Percentiles rank a stretch among this genome's conserved stretches.
Evolutionary conservation across 2,888 invertebrate species (phyloP).

Genomic region (Mythimna ferrago): DNA sequence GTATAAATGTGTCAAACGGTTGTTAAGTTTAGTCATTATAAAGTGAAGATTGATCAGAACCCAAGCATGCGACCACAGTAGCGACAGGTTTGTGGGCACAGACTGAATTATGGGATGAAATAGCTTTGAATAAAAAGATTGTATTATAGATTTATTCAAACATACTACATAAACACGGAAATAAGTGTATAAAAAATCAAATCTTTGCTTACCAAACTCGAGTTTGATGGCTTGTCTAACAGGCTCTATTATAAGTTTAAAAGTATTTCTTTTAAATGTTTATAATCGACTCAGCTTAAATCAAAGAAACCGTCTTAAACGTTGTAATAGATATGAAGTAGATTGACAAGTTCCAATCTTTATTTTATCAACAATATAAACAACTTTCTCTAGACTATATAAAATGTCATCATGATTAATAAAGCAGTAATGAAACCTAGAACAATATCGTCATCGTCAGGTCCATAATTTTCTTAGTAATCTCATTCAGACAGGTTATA

Average conservation of each 20-base stretch:
- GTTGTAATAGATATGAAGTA: neutral
- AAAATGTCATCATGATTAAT: slow-evolving; percentile 1
- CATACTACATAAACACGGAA: slow-evolving; percentile 3
- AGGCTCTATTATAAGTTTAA: neutral
- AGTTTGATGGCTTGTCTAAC: neutral
- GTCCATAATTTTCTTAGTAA: slow-evolving; percentile 70
- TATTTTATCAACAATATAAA: slow-evolving; percentile 13
- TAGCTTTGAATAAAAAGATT: slow-evolving; percentile 36
- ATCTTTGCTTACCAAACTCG: slow-evolving; percentile 1
- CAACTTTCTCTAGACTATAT: slow-evolving; percentile 42
- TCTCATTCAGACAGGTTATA: slow-evolving; percentile 82
- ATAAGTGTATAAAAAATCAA: slow-evolving; percentile 13
- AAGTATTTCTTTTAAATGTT: neutral
- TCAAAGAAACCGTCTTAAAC: neutral
- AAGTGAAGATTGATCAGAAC: slow-evolving; percentile 19
- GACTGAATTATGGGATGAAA: slow-evolving; percentile 31
- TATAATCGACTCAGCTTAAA: neutral
- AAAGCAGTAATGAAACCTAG: slow-evolving; percentile 56
- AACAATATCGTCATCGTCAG: slow-evolving; percentile 70
- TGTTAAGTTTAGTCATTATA: slow-evolving; percentile 31
- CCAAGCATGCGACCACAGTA: slow-evolving; percentile 66
- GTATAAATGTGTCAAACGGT: slow-evolving; percentile 34
- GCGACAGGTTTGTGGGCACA: slow-evolving; percentile 26
- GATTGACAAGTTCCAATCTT: slow-evolving; percentile 11
- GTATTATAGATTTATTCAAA: slow-evolving; percentile 5